Evolutionary conservation across 2,888 invertebrate species (phyloP), one percentile per base, ranked within the genome.

Genomic region (Trachelus tabidus): DNA sequence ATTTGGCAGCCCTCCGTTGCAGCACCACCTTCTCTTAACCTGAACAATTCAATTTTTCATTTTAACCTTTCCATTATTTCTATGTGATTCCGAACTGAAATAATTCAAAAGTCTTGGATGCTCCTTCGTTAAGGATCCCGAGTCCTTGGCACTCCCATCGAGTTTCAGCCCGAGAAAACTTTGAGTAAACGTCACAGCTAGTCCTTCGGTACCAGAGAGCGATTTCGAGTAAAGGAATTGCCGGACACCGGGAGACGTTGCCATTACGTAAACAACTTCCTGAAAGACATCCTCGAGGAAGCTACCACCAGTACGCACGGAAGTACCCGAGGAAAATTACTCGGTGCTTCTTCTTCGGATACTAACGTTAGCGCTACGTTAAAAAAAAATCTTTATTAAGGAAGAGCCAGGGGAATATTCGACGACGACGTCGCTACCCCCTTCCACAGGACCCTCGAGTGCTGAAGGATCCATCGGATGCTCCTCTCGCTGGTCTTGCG

Each of bases 1-100:
- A 88, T 88, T 86, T 85, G 86, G 85, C 84, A 82, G 83, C 82
- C 81, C 79, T 79, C 76, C 78, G 23, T 23, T 56, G 68, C 76
- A 75, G 73, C 76, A n/a, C 56, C 71, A 71, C 74, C 77, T 78
- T 75, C 73, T 56, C 31, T n/a, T 68, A 56, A n/a, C 73, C 75
- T 71, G 40, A 30, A 30, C 40, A 37, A 56, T 74, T 80, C 80
- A 69, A 83, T 81, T 79, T 77, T 80, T 79, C 79, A 75, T 77
- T 40, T 76, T 77, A 77, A 1, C 69, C n/a, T 33, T 73, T 69
- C 78, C 56, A 34, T 71, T 71, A 31, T 31, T 31, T 23, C 31
- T 56, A 6, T 56, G 9, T 2, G 23, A 56, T 56, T 56, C 56
- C 23, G 23, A 56, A 23, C 6, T 56, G 9, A 23, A 23, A 56